Evolutionary conservation across 2,797 vertebrate genomes (phyloP), one percentile per base, ranked within the genome.

Genomic region (Anas capensis): DNA sequence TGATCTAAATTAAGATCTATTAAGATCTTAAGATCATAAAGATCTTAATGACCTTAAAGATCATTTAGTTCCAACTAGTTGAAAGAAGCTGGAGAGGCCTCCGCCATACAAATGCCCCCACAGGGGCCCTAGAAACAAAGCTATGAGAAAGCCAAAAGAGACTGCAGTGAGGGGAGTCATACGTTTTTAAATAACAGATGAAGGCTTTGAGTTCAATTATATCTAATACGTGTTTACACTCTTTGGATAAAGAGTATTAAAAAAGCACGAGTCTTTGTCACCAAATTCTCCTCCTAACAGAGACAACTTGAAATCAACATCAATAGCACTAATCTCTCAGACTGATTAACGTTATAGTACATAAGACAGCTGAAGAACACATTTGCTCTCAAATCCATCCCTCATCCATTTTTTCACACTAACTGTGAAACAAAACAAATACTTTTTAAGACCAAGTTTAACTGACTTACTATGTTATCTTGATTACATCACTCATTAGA

Each of bases 51-150:
- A 54, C 27, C 51, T 54, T 54, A 54, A 54, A 62, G 38, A 40
- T 29, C 8, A 40, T 62, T 18, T 62, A 40, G 26, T 62, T 29
- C 26, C 60, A 40, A 19, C 27, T 62, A 29, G 27, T 5, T 64
- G n/a, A 42, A n/a, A 40, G 61, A 51, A 70, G n/a, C 17, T 34
- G 11, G 75, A 80, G 21, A 61, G 46, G 46, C 27, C 34, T 84
- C 20, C 24, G 7, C 14, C 5, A 14, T 0, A 2, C 33, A 40
- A 31, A 56, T 1, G 2, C 2, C 14, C 51, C 36, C 34, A 51
- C 17, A 56, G 36, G 14, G n/a, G 18, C 18, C 57, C 13, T 26
- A 18, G 9, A 71, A 77, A 26, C 4, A 27, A n/a, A 72, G 58
- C 29, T 56, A 15, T 2, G 4, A 71, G n/a, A 44, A 91, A 93